Base-by-base conservation (phyloP, 23 tunicate genomes). In the Aplidium turbinatum region DNA sequence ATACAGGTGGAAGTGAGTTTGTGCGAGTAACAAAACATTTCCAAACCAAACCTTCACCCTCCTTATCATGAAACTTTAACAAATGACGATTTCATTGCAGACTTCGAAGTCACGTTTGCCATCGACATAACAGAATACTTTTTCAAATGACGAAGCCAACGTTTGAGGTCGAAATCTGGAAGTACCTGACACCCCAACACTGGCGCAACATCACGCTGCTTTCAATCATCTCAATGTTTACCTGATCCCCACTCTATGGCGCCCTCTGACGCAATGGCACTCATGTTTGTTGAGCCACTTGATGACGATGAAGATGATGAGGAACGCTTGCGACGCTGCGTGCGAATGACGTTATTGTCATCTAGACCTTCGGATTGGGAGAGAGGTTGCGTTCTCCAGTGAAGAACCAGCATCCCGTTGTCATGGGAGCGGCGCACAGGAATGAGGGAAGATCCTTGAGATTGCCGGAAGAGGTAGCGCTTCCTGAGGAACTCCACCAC, bases 211-310 rank as follows among this genome's bases (percentile, higher is more conserved):
- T n/a, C n/a, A n/a, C n/a, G n/a, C n/a, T 46, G 51, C 51, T n/a
- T n/a, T n/a, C n/a, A n/a, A n/a, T n/a, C n/a, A n/a, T n/a, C n/a
- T n/a, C n/a, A n/a, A n/a, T n/a, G n/a, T n/a, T 45, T 11, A 91
- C 97, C 97, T 78, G 89, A 77, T 51, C 97, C 97, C 97, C 97
- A 91, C 66, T 91, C 97, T 38, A 89, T 81, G 7, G 56, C 48
- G n/a, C 38, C 72, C 6, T 31, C 67, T 11, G 51, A 11, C 11
- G 19, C 63, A 21, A 16, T 24, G 19, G 19, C 23, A 19, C 21
- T 24, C 51, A 45, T 13, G 18, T 45, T n/a, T n/a, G n/a, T n/a
- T n/a, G n/a, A n/a, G 1, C 33, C 68, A 30, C 29, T 71, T 25
- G 53, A 38, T 36, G 81, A 46, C 11, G 67, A 58, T 11, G 87